Base-by-base conservation (phyloP, 2,113 vertebrate genomes). In the Mobula birostris region DNA sequence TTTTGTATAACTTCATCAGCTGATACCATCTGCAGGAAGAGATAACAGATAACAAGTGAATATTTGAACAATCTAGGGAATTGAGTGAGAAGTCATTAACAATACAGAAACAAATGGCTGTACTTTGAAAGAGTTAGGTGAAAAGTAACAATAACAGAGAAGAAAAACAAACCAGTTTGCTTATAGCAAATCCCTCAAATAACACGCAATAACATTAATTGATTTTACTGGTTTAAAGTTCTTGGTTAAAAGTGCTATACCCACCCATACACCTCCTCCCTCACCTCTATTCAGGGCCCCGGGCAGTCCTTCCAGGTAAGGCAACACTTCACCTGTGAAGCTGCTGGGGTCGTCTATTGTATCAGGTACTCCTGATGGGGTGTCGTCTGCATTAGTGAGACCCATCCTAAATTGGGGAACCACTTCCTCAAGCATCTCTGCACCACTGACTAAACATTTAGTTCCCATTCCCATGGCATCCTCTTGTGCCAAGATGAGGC, bases 1-100 rank as follows among this genome's bases (percentile, higher is more conserved):
- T 95, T 96, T 58, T 96, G 97, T 95, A 98, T 98, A 0, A 98
- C 97, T 94, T 99, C 96, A 0, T 98, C 96, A 0, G 98, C 97
- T 0, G 97, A 95, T 0, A 96, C 95, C 92, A 99, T 95, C 99
- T 99, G 95, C 93, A 58, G 15, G 40, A 72, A 79, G 3, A 3
- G n/a, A 15, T 90, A 63, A 63, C 29, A 12, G n/a, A n/a, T 90
- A 63, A 63, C 29, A 4, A 87, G 11, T 61, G 11, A 63, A n/a
- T 61, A 63, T 9, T 29, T 15, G 3, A 19, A 63, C 14, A 88
- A n/a, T 90, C 15, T 66, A 4, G 66, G 14, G 15, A 15, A 19
- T 66, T 66, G 58, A 66, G n/a, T 66, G 61, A 90, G 61, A 5
- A 32, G 15, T 66, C 85, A 66, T n/a, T 17, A 19, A 15, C 85